Conservation (phyloP, 2,888 invertebrate species). For the Drosophila paramelanica region DNA sequence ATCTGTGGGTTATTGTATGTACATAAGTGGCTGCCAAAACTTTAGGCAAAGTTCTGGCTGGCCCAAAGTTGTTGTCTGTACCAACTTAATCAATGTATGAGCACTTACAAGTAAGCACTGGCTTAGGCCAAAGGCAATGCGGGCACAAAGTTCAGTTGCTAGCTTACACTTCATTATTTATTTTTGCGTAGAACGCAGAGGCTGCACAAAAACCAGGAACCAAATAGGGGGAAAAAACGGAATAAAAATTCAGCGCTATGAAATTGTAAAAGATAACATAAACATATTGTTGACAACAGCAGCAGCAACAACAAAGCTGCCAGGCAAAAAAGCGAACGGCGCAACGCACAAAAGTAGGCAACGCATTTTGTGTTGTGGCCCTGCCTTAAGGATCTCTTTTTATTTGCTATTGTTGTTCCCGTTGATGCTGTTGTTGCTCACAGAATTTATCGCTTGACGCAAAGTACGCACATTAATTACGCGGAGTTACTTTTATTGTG, state of each 20-base stretch:
- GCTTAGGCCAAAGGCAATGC: conserved; percentile 54
- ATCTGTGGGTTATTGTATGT: conserved; percentile 55
- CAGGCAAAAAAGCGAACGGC: conserved; percentile 17
- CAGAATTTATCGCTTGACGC: conserved; percentile 76
- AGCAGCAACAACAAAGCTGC: conserved; percentile 23
- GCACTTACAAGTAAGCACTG: conserved; percentile 62
- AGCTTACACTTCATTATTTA: conserved; percentile 77
- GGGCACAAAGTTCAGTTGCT: conserved; percentile 17
- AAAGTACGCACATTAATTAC: conserved; percentile 81
- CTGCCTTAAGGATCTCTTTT: conserved; percentile 38
- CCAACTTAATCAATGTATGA: conserved; percentile 74
- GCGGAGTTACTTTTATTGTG: conserved; percentile 80
- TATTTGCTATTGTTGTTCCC: conserved; percentile 38
- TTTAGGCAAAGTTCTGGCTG: conserved; percentile 58
- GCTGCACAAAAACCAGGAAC: not conserved
- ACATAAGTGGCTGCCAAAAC: conserved; percentile 72
- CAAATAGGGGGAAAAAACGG: conserved; percentile 1
- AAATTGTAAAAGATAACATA: conserved; percentile 77
- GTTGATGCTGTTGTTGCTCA: conserved; percentile 28
- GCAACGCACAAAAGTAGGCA: conserved; percentile 69
- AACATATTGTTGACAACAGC: conserved; percentile 77
- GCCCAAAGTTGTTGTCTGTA: conserved; percentile 41
- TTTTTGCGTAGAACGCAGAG: conserved; percentile 35
- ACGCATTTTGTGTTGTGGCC: conserved; percentile 45
- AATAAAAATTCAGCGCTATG: conserved; percentile 51